Evolutionary conservation across 2,888 invertebrate genomes (phyloP).

Genomic region (Andrena camellia): DNA sequence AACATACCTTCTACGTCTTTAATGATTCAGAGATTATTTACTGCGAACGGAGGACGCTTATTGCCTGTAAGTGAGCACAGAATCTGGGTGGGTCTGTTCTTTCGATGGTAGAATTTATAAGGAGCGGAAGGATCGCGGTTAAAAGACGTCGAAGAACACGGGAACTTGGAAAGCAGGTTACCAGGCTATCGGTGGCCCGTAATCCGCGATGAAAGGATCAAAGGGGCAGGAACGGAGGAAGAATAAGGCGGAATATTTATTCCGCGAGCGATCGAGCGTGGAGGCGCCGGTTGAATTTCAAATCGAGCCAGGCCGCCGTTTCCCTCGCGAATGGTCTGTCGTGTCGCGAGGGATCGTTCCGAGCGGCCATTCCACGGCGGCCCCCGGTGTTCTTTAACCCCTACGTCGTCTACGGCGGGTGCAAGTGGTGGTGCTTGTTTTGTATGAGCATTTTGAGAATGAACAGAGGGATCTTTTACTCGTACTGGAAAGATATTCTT

Average conservation of each 20-base stretch:
- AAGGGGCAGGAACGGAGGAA: slow-evolving; percentile 34
- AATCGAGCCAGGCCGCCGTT: slow-evolving; percentile 51
- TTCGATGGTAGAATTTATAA: slow-evolving; percentile 24
- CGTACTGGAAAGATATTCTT: not conserved
- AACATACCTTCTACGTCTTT: too few relatives aligned
- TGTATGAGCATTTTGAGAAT: not conserved
- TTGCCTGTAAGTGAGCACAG: slow-evolving; percentile 46
- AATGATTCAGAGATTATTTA: too few relatives aligned
- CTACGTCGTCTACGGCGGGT: not conserved
- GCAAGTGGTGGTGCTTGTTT: not conserved
- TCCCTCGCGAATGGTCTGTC: slow-evolving; percentile 32
- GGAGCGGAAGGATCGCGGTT: slow-evolving; percentile 31
- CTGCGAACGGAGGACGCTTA: slow-evolving; percentile 25
- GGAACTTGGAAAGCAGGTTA: slow-evolving; percentile 66
- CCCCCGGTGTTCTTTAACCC: not conserved
- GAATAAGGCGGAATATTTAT: slow-evolving; percentile 64
- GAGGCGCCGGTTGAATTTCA: slow-evolving; percentile 68
- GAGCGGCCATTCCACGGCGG: not conserved
- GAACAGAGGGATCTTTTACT: not conserved
- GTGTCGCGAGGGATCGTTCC: slow-evolving; percentile 7
- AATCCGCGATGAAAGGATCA: slow-evolving; percentile 46
- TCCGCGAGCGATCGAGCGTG: slow-evolving; percentile 68
- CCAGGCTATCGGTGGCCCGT: slow-evolving; percentile 58
- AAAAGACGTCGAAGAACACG: slow-evolving; percentile 12
- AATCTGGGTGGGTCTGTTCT: too few relatives aligned